Conservation (phyloP, 2,113 vertebrate genomes). For the Mormoops blainvillei region DNA sequence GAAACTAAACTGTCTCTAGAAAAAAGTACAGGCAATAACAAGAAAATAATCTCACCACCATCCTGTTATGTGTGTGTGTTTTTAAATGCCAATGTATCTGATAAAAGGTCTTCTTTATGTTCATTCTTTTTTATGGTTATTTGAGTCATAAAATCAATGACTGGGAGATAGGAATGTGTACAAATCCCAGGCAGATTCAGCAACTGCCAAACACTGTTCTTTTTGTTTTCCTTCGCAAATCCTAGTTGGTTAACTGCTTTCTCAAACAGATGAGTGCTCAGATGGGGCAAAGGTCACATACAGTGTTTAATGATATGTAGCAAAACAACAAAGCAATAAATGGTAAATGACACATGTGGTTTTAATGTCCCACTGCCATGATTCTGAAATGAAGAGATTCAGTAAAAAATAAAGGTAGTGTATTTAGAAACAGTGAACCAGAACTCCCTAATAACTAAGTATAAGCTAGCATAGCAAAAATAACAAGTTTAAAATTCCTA, state of each 20-base stretch:
- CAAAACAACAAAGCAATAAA: constrained; percentile 6
- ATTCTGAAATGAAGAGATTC: background rate
- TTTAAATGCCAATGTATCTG: background rate
- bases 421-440: background rate
- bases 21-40: background rate
- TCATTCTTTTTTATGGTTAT: constrained; percentile 9
- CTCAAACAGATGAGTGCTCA: constrained; percentile 16
- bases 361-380: background rate
- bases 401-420: background rate
- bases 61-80: background rate
- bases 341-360: background rate
- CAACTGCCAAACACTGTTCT: constrained; percentile 37
- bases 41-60: background rate
- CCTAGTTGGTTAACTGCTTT: constrained; percentile 19
- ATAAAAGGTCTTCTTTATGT: background rate
- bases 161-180: constrained; percentile 33
- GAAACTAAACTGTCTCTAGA: background rate
- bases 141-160: constrained; percentile 41
- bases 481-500: background rate
- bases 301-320: background rate
- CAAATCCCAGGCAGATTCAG: constrained; percentile 28
- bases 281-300: background rate
- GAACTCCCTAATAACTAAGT: background rate
- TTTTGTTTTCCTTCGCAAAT: constrained; percentile 57
- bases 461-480: background rate